Evolutionary conservation across 2,113 vertebrate genomes (phyloP).

Genomic region (Lamprotornis superbus): DNA sequence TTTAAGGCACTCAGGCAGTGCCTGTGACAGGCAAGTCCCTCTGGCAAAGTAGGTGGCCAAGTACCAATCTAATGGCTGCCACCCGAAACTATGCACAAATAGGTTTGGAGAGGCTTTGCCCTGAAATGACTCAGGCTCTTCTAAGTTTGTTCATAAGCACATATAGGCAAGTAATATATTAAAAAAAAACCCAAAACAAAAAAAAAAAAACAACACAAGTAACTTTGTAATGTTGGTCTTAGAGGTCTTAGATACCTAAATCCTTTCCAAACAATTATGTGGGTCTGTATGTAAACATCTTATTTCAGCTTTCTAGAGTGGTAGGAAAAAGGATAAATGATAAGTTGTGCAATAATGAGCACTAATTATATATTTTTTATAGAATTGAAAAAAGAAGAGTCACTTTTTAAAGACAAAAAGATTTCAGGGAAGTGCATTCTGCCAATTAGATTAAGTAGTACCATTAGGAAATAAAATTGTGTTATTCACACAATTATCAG

Average conservation of each 20-base stretch:
- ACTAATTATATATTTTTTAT: not conserved
- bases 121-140: not conserved
- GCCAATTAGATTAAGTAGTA: not conserved
- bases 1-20: not conserved
- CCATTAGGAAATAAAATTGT: not conserved
- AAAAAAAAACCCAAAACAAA: too few relatives aligned
- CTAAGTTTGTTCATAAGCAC: not conserved
- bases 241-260: not conserved
- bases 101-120: not conserved
- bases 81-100: accelerated
- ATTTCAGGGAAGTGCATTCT: not conserved
- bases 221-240: not conserved
- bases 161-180: not conserved
- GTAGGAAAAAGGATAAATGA: not conserved
- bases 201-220: too few relatives aligned
- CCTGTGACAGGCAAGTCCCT: not conserved
- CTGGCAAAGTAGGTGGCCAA: not conserved
- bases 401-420: not conserved
- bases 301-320: not conserved
- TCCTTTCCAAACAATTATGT: not conserved
- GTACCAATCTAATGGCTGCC: not conserved
- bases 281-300: not conserved
- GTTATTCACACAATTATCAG: not conserved
- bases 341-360: not conserved
- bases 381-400: not conserved